Base-by-base conservation (phyloP, 2,113 vertebrate genomes). In the Oreotrochilus melanogaster region DNA sequence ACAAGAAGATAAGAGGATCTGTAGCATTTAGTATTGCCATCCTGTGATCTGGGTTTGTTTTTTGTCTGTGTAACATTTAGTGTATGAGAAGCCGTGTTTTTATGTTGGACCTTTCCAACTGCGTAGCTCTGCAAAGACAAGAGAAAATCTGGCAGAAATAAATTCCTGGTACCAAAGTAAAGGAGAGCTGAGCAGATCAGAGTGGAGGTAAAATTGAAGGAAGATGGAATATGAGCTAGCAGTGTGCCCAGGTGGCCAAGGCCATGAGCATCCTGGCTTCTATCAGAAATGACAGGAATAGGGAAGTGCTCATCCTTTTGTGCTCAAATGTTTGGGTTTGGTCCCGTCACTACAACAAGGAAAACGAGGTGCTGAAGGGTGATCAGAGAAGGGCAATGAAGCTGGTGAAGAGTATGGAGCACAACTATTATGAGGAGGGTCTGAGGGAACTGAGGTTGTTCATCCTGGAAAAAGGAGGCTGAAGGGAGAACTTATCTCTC, bases 381-480 rank as follows among this genome's bases (percentile, higher is more conserved):
- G 50, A 47, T 28, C 18, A 58, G 5, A 62, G 65, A 70, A 73
- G 50, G 3, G 7, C n/a, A 39, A 30, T 0, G 0, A 21, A 42
- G n/a, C 17, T 70, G 48, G 42, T 14, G 48, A 76, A 7, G 9
- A 14, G 42, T 27, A 16, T 54, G 1, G n/a, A 74, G 27, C 2
- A 23, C 18, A 67, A 31, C 21, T 23, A 7, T 2, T 22, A 0
- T 4, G 23, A 27, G 54, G 37, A 69, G 16, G 0, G 0, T 7
- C 19, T 43, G 19, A 72, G 30, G n/a, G 30, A 75, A 3, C 48
- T 35, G 37, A 17, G 7, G 1, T 3, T 30, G 17, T 53, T 80
- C 7, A 78, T 9, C 0, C 8, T 64, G 43, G 15, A 45, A 48
- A 48, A 48, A 23, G 22, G 24, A 62, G 37, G 35, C 25, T 76